These are phyloP conservation scores for Agapetus fuscipes DNA, from an alignment of 2,888 invertebrate species.

Conservation along the genomic window DNA sequence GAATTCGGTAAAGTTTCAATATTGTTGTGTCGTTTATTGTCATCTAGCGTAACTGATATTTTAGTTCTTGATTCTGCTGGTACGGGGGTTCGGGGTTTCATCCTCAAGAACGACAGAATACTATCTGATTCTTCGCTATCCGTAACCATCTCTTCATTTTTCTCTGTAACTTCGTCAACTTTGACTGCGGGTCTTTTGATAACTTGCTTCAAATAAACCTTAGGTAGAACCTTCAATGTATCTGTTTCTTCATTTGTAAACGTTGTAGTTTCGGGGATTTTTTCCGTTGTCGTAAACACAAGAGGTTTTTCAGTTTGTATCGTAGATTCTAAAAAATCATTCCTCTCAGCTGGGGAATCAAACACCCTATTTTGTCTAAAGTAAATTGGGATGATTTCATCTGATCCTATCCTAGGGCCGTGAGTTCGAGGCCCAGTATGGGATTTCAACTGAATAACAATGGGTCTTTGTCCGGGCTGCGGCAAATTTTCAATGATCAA, in stretches of 20 bases:
- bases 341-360: constrained; percentile 10
- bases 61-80: constrained; percentile 4
- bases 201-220: constrained; percentile 24
- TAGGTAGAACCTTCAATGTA: constrained; percentile 9
- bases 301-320: constrained; percentile 6
- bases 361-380: constrained; percentile 12
- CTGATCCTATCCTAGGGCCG: constrained; percentile 17
- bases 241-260: constrained; percentile 6
- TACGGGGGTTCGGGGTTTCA: constrained; percentile 1
- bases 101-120: constrained; percentile 14
- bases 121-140: constrained; percentile 18
- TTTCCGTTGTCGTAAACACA: constrained; percentile 5
- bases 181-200: constrained; percentile 31
- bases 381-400: constrained; percentile 15
- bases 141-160: not conserved
- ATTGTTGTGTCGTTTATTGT: constrained; percentile 21
- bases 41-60: constrained; percentile 6
- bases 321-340: too few species aligned
- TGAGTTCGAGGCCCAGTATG: constrained; percentile 17
- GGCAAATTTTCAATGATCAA: constrained; percentile 20
- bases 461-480: constrained; percentile 20
- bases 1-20: constrained; percentile 16
- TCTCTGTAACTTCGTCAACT: not conserved
- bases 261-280: not conserved
- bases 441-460: constrained; percentile 17